Evolutionary conservation across 2,888 invertebrate species (phyloP), one percentile per base, ranked within the genome.

Genomic region (Agrochola lota): DNA sequence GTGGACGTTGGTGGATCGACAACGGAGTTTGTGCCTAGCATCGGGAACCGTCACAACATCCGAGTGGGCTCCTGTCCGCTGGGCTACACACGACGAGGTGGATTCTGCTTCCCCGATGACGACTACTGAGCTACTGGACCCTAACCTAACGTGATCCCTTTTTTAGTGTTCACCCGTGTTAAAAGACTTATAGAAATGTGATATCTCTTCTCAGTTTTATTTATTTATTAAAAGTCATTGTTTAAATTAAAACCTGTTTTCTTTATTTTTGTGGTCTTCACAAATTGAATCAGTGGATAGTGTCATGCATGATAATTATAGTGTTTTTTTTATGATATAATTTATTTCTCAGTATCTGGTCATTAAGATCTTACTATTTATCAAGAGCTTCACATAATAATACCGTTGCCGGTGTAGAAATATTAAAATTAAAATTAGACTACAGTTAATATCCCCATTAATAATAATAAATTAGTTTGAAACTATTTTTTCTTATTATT

Each of bases 101-200:
- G 88, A 1, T 91, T 92, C 71, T 92, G 92, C 74, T 92, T 91
- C 62, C 88, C 85, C 0, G 87, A 88, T n/a, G 86, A 87, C 12
- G 90, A 91, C 74, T 90, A 90, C 35, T 88, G 72, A 70, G 20
- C 7, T 40, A 9, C 11, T 8, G 15, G 17, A 63, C 23, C 15
- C 15, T n/a, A 17, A 43, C 59, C 3, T 17, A 40, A 57, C n/a
- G 46, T 77, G 52, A 67, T 26, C 5, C 52, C 57, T 43, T 62
- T 15, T 66, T 55, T 8, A 67, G 40, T 66, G 73, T 73, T 77
- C 23, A 23, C 7, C n/a, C 43, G 40, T 63, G 26, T 63, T 60
- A 68, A 12, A 83, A 83, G 82, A 81, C 85, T 85, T 71, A 66
- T 30, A 77, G 15, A 77, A 66, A 82, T 82, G 84, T 83, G 84